Evolutionary conservation across 2,113 vertebrate species (phyloP), one percentile per base, ranked within the genome.

Genomic region (Ophiodon elongatus): DNA sequence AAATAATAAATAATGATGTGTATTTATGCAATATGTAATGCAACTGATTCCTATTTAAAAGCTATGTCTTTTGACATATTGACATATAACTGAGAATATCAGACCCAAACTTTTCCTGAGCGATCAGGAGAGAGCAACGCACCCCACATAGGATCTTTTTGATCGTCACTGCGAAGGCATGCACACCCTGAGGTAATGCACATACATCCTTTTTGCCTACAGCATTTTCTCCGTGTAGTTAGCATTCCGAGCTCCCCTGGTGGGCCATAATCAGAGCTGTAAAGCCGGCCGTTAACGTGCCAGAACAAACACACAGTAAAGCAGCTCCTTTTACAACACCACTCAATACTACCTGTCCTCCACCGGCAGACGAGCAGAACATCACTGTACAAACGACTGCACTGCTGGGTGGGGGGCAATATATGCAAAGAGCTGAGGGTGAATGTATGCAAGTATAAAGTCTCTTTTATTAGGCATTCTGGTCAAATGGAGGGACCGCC

Each of bases 261-360:
- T 87, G 89, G 92, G 82, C 74, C 73, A 83, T 93, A 88, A 93
- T 91, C 89, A 85, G 70, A 78, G 71, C 67, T 31, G 83, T 92
- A 92, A 93, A 88, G 89, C 76, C 64, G 15, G 74, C 86, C 73
- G 62, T 92, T 94, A 94, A 93, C 91, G 89, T 90, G 89, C 86
- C 94, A 91, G 87, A 88, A 91, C 87, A 93, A 93, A 92, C 92
- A 91, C 84, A 89, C 89, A 79, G 77, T 92, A 93, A 93, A 93
- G 78, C 82, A 87, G 80, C 70, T 63, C 33, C 63, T 88, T 93
- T 94, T 93, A 93, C 88, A 85, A 64, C 91, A 23, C 56, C 65
- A 68, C 86, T 93, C 92, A 86, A 90, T 88, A 90, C 76, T 83
- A 79, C 78, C 84, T 86, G 86, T 89, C 80, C 47, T 84, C 80